Base-by-base conservation (phyloP, 2,113 vertebrate genomes). In the Falco punctatus region DNA sequence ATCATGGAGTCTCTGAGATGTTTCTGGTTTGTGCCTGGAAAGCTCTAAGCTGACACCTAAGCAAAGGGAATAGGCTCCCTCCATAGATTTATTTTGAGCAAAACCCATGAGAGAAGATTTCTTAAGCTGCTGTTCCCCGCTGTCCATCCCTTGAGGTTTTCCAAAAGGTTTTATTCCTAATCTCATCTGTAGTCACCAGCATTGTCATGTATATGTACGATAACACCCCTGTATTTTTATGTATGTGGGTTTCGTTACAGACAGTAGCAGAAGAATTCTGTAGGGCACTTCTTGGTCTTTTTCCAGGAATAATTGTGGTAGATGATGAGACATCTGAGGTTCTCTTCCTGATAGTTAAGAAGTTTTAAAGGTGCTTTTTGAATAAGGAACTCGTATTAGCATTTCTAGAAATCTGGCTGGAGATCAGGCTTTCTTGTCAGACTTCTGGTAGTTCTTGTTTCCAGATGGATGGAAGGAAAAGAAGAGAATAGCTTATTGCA, bases 401-500 rank as follows among this genome's bases (percentile, higher is more conserved):
- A 96, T 96, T 97, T 97, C 94, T 97, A 95, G 96, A 97, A 97
- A 96, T 97, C 96, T 98, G 97, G 93, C 97, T 96, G 91, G 97
- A 97, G 97, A 98, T 90, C 95, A 92, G 93, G 91, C 88, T 97
- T 97, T 95, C 97, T 98, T 98, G 97, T 98, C 97, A 98, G 97
- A 93, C 97, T 97, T 98, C 96, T 98, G 97, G 94, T 98, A 95
- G 95, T 91, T 97, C 96, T 98, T 92, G 90, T 74, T 95, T 97
- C 96, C 96, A 97, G 95, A 93, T 94, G 95, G 96, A 96, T 98
- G 95, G 98, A 97, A 95, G 94, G 57, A 97, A 95, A 94, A 94
- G 96, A 95, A 93, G 96, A 97, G 95, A 97, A 95, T 95, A 94
- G 90, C 79, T 79, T 92, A 95, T 93, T 98, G 77, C 85, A 96